A percentile compares a stretch with the other conserved stretches of the same genome.
Evolutionary conservation across 2,797 vertebrate species (phyloP).

Genomic region (Protonibea diacanthus): DNA sequence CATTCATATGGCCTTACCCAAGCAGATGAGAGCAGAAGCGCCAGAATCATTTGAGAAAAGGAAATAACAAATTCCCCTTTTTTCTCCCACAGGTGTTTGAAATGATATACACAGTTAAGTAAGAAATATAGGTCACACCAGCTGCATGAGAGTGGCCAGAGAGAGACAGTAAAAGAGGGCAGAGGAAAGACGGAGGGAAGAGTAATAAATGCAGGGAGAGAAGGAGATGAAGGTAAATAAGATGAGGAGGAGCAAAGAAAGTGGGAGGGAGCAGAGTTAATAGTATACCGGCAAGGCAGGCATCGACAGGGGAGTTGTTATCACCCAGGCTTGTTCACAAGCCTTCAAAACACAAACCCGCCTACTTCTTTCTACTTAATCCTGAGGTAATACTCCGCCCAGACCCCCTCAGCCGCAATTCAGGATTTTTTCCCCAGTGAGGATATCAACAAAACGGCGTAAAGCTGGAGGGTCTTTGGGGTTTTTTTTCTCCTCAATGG

Average conservation of each 20-base stretch:
- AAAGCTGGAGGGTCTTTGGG: conserved; percentile 63
- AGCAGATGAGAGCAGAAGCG: conserved; percentile 70
- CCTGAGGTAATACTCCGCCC: conserved; percentile 63
- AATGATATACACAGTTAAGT: conserved; percentile 75
- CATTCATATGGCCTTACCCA: conserved; percentile 67
- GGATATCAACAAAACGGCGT: conserved; percentile 63
- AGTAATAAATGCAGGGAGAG: conserved; percentile 61
- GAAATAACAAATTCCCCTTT: conserved; percentile 64
- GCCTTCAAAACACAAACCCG: conserved; percentile 76
- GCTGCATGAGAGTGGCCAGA: conserved; percentile 52
- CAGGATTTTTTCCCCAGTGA: conserved; percentile 43
- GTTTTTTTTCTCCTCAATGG: conserved; percentile 31
- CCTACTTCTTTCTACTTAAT: conserved; percentile 74
- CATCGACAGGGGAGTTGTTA: conserved; percentile 77
- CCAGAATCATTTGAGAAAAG: conserved; percentile 63
- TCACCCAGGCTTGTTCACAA: conserved; percentile 73
- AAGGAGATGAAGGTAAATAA: conserved; percentile 72
- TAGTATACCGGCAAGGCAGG: conserved; percentile 51
- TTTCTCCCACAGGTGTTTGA: conserved; percentile 73
- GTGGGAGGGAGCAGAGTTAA: conserved; percentile 57
- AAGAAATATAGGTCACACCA: conserved; percentile 79
- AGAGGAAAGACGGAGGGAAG: conserved; percentile 35
- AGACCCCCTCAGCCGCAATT: conserved; percentile 57
- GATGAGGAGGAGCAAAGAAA: conserved; percentile 65
- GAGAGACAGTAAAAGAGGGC: conserved; percentile 41